phyloP scores from a whole-genome alignment of 2,113 vertebrate species.

The Tupaia chinensis region DNA sequence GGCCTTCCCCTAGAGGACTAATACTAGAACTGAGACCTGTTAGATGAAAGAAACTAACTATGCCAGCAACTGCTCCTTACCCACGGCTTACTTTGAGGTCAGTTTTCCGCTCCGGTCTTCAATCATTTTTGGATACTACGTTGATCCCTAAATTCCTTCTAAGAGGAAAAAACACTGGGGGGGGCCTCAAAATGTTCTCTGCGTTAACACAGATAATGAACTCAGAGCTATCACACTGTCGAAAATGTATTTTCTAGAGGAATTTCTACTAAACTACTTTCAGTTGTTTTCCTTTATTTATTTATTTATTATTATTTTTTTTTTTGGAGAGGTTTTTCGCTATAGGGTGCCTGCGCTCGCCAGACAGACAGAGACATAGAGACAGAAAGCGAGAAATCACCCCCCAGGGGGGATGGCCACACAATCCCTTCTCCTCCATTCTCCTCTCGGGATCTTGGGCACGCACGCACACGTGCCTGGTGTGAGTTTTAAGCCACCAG shows the following conservation, averaged over 20 bases:
- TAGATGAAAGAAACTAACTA: not conserved
- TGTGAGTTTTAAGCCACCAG: too few relatives aligned
- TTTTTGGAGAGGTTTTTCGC: too few relatives aligned
- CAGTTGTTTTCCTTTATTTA: not conserved
- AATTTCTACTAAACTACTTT: not conserved
- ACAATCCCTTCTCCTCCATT: too few relatives aligned
- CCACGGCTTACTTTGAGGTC: not conserved
- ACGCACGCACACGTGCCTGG: too few relatives aligned
- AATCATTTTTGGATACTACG: not conserved
- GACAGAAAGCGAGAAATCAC: too few relatives aligned
- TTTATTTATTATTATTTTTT: too few relatives aligned
- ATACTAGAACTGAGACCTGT: not conserved
- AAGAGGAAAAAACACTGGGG: not conserved
- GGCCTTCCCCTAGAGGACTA: not conserved
- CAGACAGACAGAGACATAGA: too few relatives aligned
- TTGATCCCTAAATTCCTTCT: not conserved
- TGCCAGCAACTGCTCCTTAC: not conserved
- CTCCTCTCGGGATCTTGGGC: too few relatives aligned
- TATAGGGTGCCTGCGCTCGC: too few relatives aligned
- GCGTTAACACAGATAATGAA: not conserved
- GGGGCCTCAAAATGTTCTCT: not conserved
- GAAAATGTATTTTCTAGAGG: constrained; percentile 23
- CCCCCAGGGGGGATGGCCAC: too few relatives aligned
- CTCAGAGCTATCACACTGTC: not conserved
- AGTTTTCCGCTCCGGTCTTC: not conserved